Evolutionary conservation across 2,888 invertebrate species (phyloP).

Genomic region (Timema cristinae): DNA sequence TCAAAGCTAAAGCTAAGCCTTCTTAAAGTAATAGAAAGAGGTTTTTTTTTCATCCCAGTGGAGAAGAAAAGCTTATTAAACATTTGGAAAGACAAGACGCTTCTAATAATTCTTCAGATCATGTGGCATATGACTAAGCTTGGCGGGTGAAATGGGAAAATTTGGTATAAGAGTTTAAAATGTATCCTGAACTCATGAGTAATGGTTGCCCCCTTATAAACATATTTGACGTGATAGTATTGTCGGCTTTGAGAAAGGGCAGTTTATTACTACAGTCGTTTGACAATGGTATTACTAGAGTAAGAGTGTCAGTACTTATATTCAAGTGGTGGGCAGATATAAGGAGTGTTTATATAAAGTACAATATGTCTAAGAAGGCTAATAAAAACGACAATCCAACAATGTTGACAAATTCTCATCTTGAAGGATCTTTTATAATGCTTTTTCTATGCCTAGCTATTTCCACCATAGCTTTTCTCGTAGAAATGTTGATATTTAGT

Average conservation of each 20-base stretch:
- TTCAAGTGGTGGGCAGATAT: conserved; percentile 1
- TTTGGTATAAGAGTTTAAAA: too few species aligned
- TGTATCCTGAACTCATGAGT: neutral
- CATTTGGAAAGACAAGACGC: neutral
- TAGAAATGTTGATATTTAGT: too few species aligned
- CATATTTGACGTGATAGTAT: neutral
- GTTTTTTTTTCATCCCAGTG: neutral
- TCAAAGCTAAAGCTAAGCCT: neutral
- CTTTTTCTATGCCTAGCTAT: neutral
- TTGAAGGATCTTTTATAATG: neutral
- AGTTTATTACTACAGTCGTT: neutral
- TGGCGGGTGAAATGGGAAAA: too few species aligned
- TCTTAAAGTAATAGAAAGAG: too few species aligned
- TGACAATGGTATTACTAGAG: neutral
- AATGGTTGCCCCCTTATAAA: neutral
- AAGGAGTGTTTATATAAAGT: neutral
- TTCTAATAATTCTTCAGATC: neutral
- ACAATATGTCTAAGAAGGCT: neutral
- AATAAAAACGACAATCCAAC: neutral
- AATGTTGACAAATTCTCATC: neutral
- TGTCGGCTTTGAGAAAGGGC: neutral
- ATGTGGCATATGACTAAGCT: neutral
- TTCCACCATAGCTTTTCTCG: too few species aligned
- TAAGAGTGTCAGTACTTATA: neutral
- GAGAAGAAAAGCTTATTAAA: neutral